These are phyloP conservation scores for Mesembrinibis cayennensis DNA, from an alignment of 2,113 vertebrate species.

Conservation along the genomic window DNA sequence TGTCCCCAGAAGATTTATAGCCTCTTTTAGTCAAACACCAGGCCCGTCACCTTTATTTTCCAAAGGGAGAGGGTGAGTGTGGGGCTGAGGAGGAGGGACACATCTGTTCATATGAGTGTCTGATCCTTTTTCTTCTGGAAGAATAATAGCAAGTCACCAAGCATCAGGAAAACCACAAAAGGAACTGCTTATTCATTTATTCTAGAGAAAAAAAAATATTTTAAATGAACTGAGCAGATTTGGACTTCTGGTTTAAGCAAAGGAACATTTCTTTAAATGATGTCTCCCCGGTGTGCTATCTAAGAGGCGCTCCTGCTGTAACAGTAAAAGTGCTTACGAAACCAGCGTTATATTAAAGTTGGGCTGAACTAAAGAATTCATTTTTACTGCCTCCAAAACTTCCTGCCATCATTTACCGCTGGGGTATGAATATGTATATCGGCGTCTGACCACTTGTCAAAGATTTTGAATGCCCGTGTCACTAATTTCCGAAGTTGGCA, in stretches of 20 bases:
- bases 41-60: not conserved
- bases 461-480: conserved; percentile 27
- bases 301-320: not conserved
- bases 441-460: conserved; percentile 42
- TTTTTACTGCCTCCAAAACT: conserved; percentile 53
- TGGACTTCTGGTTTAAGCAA: conserved; percentile 54
- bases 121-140: conserved; percentile 8
- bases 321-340: not conserved
- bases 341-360: not conserved
- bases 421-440: conserved; percentile 29
- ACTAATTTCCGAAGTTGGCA: conserved; percentile 51
- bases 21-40: not conserved
- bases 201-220: conserved; percentile 16
- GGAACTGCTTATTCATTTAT: conserved; percentile 44
- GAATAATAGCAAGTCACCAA: conserved; percentile 44
- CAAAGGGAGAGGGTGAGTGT: not conserved
- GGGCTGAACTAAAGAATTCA: not conserved
- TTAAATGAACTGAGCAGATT: conserved; percentile 58
- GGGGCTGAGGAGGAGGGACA: conserved; percentile 17
- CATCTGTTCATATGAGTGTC: not conserved
- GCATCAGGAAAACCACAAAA: conserved; percentile 45
- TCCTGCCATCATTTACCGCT: not conserved
- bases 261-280: conserved; percentile 61
- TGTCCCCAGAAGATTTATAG: not conserved
- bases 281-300: conserved; percentile 63